These are phyloP conservation scores for Nephrotoma flavescens DNA, from an alignment of 2,888 invertebrate genomes.

Conservation along the genomic window DNA sequence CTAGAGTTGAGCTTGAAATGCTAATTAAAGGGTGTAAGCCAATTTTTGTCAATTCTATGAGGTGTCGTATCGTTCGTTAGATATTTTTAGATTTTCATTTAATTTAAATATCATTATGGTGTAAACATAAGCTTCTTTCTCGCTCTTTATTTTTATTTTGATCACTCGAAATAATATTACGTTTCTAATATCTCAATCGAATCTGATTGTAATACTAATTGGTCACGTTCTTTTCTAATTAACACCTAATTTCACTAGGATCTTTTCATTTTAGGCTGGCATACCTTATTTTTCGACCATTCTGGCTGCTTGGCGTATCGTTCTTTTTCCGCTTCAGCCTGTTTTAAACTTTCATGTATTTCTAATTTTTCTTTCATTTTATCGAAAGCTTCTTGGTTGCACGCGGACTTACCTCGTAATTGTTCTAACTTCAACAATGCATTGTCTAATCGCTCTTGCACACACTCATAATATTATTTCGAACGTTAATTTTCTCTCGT, in stretches of 20 bases:
- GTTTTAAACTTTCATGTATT: conserved; percentile 65
- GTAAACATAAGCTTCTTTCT: too few species aligned
- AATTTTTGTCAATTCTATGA: too few species aligned
- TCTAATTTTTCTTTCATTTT: conserved; percentile 65
- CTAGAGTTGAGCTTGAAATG: too few species aligned
- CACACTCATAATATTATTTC: conserved; percentile 65
- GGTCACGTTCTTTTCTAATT: conserved; percentile 77
- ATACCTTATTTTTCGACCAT: conserved; percentile 65
- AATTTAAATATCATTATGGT: too few species aligned
- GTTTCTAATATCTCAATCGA: too few species aligned
- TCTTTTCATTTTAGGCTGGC: conserved; percentile 69
- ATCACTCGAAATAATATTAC: too few species aligned
- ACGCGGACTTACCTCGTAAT: conserved; percentile 65
- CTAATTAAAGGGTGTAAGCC: too few species aligned
- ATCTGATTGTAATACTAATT: conserved; percentile 76
- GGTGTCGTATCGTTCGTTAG: too few species aligned
- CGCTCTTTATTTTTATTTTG: too few species aligned
- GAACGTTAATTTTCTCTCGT: conserved; percentile 66
- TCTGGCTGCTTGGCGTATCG: conserved; percentile 59
- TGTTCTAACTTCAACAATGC: conserved; percentile 65
- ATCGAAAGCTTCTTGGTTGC: conserved; percentile 56
- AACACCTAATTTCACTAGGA: conserved; percentile 68
- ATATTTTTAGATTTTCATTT: too few species aligned
- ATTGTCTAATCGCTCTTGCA: conserved; percentile 67
- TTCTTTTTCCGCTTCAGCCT: conserved; percentile 62